phyloP scores from a whole-genome alignment of 1,140 invertebrate genomes.

The Lethocerus indicus region DNA sequence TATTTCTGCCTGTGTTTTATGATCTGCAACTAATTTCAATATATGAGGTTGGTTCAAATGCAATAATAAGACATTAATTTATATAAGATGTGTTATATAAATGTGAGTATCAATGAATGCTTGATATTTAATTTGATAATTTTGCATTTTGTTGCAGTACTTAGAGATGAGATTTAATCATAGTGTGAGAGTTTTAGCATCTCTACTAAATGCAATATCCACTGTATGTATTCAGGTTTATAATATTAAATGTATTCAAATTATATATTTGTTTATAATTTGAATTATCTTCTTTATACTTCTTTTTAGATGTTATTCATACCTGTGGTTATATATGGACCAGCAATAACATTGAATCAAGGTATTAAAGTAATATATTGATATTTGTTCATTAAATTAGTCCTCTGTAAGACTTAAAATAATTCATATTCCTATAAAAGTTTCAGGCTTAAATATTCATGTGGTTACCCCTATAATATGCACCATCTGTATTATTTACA shows the following conservation, averaged over 20 bases:
- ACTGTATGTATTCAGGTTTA: constrained; percentile 23
- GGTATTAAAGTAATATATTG: constrained; percentile 15
- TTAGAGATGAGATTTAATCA: constrained; percentile 47
- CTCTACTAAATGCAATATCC: constrained; percentile 39
- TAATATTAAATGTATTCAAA: neutral
- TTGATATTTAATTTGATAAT: no score
- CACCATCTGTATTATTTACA: constrained; percentile 21
- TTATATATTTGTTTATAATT: neutral
- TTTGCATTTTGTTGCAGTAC: no score
- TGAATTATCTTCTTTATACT: neutral
- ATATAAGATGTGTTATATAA: neutral
- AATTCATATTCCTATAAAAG: constrained; percentile 14
- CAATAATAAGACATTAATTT: neutral
- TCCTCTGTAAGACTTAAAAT: neutral
- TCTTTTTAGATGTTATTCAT: constrained; percentile 19
- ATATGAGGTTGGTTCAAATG: constrained; percentile 45
- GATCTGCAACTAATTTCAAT: constrained; percentile 62
- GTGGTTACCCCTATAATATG: constrained; percentile 17
- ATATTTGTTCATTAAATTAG: constrained; percentile 1
- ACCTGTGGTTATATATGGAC: constrained; percentile 23
- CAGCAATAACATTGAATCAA: constrained; percentile 23
- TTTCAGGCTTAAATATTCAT: constrained; percentile 19
- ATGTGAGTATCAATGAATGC: no score
- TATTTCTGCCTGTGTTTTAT: constrained; percentile 54
- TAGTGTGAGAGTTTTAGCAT: constrained; percentile 39